These are phyloP conservation scores for Drosophila varians DNA, from an alignment of 1,140 invertebrate species.

Conservation along the genomic window DNA sequence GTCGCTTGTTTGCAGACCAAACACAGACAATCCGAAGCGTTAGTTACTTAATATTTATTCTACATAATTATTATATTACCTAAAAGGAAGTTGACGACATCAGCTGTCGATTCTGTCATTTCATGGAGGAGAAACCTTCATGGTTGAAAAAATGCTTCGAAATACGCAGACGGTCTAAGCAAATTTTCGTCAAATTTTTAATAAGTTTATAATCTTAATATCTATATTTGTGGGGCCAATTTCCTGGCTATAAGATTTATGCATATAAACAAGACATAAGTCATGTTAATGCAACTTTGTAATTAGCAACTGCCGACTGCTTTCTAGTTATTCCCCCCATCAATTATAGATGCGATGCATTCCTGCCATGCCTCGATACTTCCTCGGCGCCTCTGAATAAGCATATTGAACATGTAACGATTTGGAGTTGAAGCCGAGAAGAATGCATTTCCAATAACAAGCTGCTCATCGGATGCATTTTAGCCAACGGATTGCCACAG, in stretches of 20 bases:
- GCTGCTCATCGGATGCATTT: background rate
- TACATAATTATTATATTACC: constrained; percentile 77
- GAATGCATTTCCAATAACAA: background rate
- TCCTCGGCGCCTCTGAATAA: constrained; percentile 22
- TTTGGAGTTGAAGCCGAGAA: too few relatives aligned
- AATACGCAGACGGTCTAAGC: constrained; percentile 17
- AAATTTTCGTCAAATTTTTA: constrained; percentile 39
- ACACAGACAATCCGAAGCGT: constrained; percentile 3
- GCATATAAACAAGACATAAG: constrained; percentile 10
- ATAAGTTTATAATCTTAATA: constrained; percentile 58
- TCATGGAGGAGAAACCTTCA: constrained; percentile 71
- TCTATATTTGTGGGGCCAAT: constrained; percentile 56
- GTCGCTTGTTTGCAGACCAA: constrained; percentile 33
- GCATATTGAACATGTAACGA: background rate
- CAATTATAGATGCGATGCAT: constrained; percentile 37
- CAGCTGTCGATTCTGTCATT: constrained; percentile 73
- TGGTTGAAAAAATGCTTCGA: constrained; percentile 62
- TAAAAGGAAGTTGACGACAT: constrained; percentile 77
- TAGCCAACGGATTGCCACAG: constrained; percentile 51
- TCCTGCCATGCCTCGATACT: constrained; percentile 19
- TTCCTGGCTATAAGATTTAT: background rate
- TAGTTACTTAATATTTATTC: constrained; percentile 78
- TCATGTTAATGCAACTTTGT: constrained; percentile 21
- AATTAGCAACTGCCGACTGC: constrained; percentile 32
- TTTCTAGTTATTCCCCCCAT: constrained; percentile 26